Conservation (phyloP, 1,140 invertebrate genomes). For the Magallana angulata region DNA sequence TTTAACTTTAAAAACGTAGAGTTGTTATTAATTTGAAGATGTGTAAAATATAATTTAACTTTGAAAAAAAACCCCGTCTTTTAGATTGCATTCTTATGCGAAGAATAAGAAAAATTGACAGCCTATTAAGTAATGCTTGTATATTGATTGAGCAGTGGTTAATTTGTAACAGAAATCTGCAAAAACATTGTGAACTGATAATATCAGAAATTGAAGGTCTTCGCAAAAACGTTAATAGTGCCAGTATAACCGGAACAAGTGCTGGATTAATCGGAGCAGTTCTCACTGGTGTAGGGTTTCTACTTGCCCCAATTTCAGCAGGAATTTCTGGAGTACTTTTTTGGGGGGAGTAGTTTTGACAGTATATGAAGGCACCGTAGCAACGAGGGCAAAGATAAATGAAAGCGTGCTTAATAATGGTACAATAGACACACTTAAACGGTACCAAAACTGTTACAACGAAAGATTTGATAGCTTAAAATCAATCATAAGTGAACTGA, state of each 20-base stretch:
- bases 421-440: constrained; percentile 12
- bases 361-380: constrained; percentile 32
- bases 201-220: constrained; percentile 42
- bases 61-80: not conserved
- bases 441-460: not conserved
- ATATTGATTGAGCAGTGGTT: constrained; percentile 40
- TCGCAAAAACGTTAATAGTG: constrained; percentile 42
- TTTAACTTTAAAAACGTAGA: not conserved
- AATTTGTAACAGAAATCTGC: not conserved
- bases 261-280: constrained; percentile 40
- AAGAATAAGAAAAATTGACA: constrained; percentile 32
- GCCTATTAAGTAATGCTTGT: not conserved
- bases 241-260: constrained; percentile 30
- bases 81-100: constrained; percentile 15
- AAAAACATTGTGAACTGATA: constrained; percentile 37
- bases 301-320: constrained; percentile 9
- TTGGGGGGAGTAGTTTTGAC: constrained; percentile 39
- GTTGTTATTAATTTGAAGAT: too few relatives aligned
- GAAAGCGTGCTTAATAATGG: constrained; percentile 29
- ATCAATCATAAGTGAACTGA: not conserved
- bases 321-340: too few relatives aligned
- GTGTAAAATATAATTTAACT: not conserved
- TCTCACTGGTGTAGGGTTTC: not conserved
- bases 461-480: constrained; percentile 1
- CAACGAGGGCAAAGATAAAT: constrained; percentile 40